Percentiles rank a stretch among this genome's conserved stretches.
phyloP scores from a whole-genome alignment of 2,113 vertebrate genomes.

The Cichladusa arquata region DNA sequence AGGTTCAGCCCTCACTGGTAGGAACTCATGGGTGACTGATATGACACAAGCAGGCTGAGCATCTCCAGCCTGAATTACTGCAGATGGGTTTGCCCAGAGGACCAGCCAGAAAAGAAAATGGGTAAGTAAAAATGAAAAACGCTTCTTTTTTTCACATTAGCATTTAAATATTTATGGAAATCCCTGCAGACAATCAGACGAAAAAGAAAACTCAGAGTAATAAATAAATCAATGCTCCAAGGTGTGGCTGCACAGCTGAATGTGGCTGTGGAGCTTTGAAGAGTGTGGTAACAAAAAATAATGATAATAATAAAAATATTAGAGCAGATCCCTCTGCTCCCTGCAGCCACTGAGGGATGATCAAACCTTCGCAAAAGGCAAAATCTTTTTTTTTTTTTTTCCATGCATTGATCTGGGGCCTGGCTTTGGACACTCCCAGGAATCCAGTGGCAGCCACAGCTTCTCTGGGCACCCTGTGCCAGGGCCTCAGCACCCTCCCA shows the following conservation, averaged over 20 bases:
- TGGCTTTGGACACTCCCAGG: background rate
- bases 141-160: background rate
- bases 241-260: slow-evolving; percentile 10
- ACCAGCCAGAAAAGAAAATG: slow-evolving; percentile 19
- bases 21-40: background rate
- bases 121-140: slow-evolving; percentile 27
- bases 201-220: slow-evolving; percentile 39
- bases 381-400: background rate
- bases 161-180: slow-evolving; percentile 58
- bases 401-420: background rate
- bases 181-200: slow-evolving; percentile 26
- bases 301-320: background rate
- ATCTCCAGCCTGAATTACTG: background rate
- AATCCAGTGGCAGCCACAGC: background rate
- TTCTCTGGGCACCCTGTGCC: background rate
- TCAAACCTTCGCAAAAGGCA: background rate
- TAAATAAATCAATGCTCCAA: slow-evolving; percentile 37
- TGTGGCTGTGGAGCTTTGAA: background rate
- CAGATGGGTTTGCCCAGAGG: slow-evolving; percentile 38
- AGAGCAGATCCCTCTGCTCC: background rate
- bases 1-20: background rate
- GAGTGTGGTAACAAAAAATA: background rate
- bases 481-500: rapidly evolving
- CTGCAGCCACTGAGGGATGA: background rate
- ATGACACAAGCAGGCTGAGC: background rate